A percentile compares a stretch with the other conserved stretches of the same genome.
phyloP scores from a whole-genome alignment of 2,797 vertebrate species.

The Moxostoma hubbsi region DNA sequence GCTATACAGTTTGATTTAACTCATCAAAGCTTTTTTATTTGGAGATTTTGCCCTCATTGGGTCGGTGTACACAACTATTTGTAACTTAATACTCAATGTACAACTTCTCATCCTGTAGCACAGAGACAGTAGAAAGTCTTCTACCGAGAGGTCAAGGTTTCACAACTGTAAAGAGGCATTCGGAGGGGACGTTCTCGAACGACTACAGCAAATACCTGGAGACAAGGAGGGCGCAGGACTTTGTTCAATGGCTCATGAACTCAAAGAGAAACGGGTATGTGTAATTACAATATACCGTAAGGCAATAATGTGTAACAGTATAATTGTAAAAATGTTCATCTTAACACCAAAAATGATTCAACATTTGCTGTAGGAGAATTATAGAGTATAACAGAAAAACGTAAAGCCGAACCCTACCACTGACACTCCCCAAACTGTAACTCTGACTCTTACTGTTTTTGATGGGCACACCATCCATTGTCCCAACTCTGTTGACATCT shows the following conservation, averaged over 20 bases:
- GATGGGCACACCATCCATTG: no score
- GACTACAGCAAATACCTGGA: conserved; percentile 98
- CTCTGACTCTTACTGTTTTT: no score
- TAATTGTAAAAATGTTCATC: no score
- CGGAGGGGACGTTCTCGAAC: conserved; percentile 96
- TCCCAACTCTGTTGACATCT: not conserved
- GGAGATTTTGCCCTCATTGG: no score
- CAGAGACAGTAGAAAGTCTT: conserved; percentile 76
- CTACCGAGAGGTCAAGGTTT: conserved; percentile 73
- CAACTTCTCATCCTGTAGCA: conserved; percentile 68
- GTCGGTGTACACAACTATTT: not conserved
- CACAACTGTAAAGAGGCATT: conserved; percentile 89
- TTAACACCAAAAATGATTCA: no score
- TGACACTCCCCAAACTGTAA: no score
- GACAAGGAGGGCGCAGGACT: conserved; percentile 90
- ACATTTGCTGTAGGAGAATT: no score
- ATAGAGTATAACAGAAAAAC: no score
- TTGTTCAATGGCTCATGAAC: conserved; percentile 95
- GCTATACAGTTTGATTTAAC: no score
- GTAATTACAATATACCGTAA: not conserved
- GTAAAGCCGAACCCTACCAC: no score
- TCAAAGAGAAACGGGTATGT: conserved; percentile 91
- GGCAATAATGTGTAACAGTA: no score
- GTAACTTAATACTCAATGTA: not conserved
- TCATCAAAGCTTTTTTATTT: no score